phyloP scores from a whole-genome alignment of 2,888 invertebrate genomes.

The Apodemia hepburni region DNA sequence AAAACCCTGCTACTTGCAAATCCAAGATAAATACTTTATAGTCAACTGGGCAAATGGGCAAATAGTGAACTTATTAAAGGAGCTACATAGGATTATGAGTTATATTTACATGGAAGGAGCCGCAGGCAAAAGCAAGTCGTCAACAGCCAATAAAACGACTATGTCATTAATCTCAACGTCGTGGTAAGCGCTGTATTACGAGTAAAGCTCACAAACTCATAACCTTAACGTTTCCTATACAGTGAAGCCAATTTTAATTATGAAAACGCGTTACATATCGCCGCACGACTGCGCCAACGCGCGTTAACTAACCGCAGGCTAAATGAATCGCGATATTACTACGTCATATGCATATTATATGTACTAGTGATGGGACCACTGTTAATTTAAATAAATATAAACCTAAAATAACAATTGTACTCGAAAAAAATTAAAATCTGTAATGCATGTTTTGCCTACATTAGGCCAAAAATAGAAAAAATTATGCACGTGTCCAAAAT shows the following conservation, averaged over 20 bases:
- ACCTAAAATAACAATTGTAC: neutral
- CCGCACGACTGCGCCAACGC: conserved; percentile 33
- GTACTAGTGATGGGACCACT: conserved; percentile 2
- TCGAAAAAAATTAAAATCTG: no score
- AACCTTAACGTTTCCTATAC: conserved; percentile 30
- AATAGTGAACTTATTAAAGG: neutral
- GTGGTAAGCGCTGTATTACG: conserved; percentile 20
- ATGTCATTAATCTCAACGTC: conserved; percentile 17
- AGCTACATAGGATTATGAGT: neutral
- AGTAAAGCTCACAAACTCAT: conserved; percentile 28
- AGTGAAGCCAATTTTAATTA: conserved; percentile 47
- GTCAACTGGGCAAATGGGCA: neutral
- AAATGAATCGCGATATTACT: conserved; percentile 45
- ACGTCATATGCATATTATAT: conserved; percentile 25
- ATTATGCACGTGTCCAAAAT: no score
- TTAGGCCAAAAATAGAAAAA: no score
- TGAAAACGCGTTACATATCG: conserved; percentile 40
- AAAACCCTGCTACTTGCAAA: no score
- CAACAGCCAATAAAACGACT: neutral
- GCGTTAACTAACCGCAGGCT: conserved; percentile 50
- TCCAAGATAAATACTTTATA: no score
- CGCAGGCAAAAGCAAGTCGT: neutral
- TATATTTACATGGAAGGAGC: neutral
- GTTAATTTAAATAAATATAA: conserved; percentile 1
- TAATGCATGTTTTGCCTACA: no score